Conservation (phyloP, 2,113 vertebrate genomes). For the Heterocephalus glaber region DNA sequence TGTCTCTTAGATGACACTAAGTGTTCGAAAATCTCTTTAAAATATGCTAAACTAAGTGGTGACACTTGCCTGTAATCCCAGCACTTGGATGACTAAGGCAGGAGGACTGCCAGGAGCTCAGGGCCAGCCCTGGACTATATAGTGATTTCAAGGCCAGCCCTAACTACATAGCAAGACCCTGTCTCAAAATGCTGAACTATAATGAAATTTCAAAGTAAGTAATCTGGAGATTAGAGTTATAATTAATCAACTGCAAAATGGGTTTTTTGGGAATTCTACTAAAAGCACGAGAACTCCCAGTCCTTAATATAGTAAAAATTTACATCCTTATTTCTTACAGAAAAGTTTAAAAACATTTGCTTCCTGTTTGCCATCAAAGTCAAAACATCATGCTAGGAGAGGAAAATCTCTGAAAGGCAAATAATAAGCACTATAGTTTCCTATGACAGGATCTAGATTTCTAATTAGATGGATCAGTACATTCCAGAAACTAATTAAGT, state of each 20-base stretch:
- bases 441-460: neutral
- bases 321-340: neutral
- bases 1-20: neutral
- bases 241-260: conserved; percentile 20
- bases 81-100: neutral
- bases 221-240: neutral
- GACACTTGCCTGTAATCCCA: neutral
- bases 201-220: neutral
- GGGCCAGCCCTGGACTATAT: neutral
- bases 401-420: neutral
- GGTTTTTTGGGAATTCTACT: neutral
- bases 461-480: neutral
- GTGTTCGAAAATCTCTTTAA: neutral
- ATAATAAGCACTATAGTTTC: neutral
- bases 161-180: neutral
- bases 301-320: neutral
- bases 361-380: neutral
- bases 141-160: neutral
- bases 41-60: neutral
- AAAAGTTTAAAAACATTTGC: neutral
- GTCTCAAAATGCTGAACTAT: neutral
- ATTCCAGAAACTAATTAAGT: neutral
- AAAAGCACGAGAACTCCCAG: neutral
- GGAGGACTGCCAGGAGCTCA: neutral
- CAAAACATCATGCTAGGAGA: neutral